Base-by-base conservation (phyloP, 2,888 invertebrate genomes). In the Ophion obscuratus region DNA sequence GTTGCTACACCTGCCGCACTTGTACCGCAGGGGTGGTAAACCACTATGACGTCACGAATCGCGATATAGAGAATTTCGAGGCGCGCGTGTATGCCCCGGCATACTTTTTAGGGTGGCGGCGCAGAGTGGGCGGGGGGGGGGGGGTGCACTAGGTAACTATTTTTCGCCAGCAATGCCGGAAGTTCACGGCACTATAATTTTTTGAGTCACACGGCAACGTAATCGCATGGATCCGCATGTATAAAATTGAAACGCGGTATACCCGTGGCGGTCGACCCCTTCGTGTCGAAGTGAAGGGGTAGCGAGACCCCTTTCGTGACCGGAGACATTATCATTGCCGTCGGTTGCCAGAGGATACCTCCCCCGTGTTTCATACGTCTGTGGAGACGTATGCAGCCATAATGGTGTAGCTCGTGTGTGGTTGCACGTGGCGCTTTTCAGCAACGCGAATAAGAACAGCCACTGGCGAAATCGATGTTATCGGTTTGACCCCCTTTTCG, bases 401-500 rank as follows among this genome's bases (percentile, higher is more conserved):
- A 76, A 76, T 66, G 66, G 20, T 47, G 53, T 53, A 53, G 53
- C 53, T 70, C 53, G 70, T 70, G 53, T 53, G 14, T 53, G 53
- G 53, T 57, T 59, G 73, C 57, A 66, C 66, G 36, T 40, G 47
- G 44, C 20, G 62, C 24, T 66, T 70, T 70, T 27, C 53, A 70
- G 70, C 20, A 70, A 53, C 27, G 75, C 64, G 70, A 81, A 86
- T 83, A 84, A 81, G 77, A 76, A 70, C 27, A 5, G 53, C 57
- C 61, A 75, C 83, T 81, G 62, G 80, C 85, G 76, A 87, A 87
- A 88, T 88, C 88, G 84, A 88, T 88, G 81, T 78, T 81, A 88
- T 86, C 87, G 81, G 86, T 73, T 78, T 88, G 88, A 88, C 88
- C 88, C 73, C 74, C 85, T 88, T 88, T 87, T 77, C 83, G 81